Percentiles rank a stretch among this genome's conserved stretches.
phyloP scores from a whole-genome alignment of 2,797 vertebrate species.

The Acipenser ruthenus region DNA sequence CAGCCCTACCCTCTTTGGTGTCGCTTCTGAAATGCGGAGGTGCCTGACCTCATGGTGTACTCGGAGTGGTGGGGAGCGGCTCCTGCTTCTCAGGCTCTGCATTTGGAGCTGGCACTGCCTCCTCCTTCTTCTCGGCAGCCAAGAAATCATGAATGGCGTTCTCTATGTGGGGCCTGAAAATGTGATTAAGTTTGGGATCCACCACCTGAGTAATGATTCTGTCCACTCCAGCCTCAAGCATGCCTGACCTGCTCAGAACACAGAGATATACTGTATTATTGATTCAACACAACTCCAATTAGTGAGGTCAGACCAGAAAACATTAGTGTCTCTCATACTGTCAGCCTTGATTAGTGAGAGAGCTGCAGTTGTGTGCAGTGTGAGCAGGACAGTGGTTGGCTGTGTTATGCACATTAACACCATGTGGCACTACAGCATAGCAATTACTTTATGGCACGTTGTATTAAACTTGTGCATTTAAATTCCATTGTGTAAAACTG shows the following conservation, averaged over 20 bases:
- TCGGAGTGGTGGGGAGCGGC: constrained; percentile 59
- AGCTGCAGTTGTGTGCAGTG: not conserved
- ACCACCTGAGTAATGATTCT: constrained; percentile 93
- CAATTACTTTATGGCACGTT: too few relatives aligned
- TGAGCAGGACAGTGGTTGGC: not conserved
- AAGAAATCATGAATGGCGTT: constrained; percentile 83
- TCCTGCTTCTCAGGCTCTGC: constrained; percentile 75
- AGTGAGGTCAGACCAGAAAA: constrained; percentile 59
- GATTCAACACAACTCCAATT: constrained; percentile 62
- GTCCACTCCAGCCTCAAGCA: constrained; percentile 86
- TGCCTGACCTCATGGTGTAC: constrained; percentile 72
- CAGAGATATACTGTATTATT: constrained; percentile 63
- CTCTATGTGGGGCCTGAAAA: constrained; percentile 88
- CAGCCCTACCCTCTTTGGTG: too few relatives aligned
- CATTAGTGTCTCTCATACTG: constrained; percentile 65
- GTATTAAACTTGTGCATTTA: too few relatives aligned
- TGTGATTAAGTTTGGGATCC: constrained; percentile 80
- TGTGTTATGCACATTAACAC: too few relatives aligned
- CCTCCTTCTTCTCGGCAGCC: constrained; percentile 74
- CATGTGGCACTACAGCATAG: too few relatives aligned
- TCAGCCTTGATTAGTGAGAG: constrained; percentile 50
- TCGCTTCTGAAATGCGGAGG: constrained; percentile 3
- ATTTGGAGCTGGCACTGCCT: constrained; percentile 49
- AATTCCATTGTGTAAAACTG: too few relatives aligned
- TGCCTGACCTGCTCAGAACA: constrained; percentile 83